phyloP scores from a whole-genome alignment of 2,888 invertebrate genomes.

The Drosophila vallismaia region DNA sequence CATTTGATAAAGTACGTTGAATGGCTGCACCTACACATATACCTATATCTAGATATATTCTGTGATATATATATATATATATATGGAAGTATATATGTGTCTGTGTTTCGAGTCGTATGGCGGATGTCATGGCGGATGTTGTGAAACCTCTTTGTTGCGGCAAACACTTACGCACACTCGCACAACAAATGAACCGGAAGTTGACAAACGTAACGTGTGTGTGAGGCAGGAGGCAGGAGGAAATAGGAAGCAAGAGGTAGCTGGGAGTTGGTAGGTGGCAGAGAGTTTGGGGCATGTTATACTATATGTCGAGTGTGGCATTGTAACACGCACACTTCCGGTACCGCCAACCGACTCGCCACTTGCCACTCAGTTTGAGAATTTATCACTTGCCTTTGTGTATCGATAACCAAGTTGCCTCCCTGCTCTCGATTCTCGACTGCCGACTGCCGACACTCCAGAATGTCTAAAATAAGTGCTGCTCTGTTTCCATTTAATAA shows the following conservation, averaged over 20 bases:
- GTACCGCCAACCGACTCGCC: constrained; percentile 28
- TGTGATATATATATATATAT: not conserved
- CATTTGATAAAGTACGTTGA: constrained; percentile 56
- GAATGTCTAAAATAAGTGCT: constrained; percentile 56
- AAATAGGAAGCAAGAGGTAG: not conserved
- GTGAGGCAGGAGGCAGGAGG: not conserved
- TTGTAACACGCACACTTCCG: constrained; percentile 70
- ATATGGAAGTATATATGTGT: constrained; percentile 1
- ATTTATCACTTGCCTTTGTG: constrained; percentile 66
- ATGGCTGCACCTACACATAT: constrained; percentile 3
- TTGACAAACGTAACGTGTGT: constrained; percentile 53
- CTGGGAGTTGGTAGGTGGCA: too few species aligned
- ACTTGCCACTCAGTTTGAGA: constrained; percentile 37
- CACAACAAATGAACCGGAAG: constrained; percentile 61
- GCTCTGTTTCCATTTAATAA: constrained; percentile 1
- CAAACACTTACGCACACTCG: constrained; percentile 45
- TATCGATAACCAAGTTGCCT: constrained; percentile 68
- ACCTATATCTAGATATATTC: not conserved
- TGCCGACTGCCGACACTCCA: constrained; percentile 43
- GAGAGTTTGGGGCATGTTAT: not conserved
- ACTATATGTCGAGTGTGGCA: constrained; percentile 39
- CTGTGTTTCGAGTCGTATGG: constrained; percentile 14
- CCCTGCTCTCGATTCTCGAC: constrained; percentile 17
- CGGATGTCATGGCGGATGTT: constrained; percentile 55
- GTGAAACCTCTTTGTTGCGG: constrained; percentile 58